phyloP scores from a whole-genome alignment of 2,888 invertebrate species.

The Drosophila testacea region DNA sequence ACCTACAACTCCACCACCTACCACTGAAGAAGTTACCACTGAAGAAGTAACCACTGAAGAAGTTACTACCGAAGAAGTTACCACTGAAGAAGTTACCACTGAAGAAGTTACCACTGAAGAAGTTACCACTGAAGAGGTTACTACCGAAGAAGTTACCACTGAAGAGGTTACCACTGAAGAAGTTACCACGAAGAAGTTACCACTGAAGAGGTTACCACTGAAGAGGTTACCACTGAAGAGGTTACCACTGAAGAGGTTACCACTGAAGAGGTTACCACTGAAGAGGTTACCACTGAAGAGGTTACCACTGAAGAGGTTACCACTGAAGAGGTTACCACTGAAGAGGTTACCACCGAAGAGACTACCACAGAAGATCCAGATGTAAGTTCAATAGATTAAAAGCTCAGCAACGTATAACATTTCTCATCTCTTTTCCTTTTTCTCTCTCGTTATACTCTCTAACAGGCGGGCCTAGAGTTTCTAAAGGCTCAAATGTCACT shows the following conservation, averaged over 20 bases:
- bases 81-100: not conserved
- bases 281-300: not conserved
- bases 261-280: not conserved
- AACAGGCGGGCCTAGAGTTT: too few species aligned
- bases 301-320: not conserved
- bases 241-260: not conserved
- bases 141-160: not conserved
- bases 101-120: too few species aligned
- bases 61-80: not conserved
- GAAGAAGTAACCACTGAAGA: not conserved
- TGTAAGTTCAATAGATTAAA: not conserved
- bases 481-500: too few species aligned
- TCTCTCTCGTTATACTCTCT: not conserved
- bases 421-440: not conserved
- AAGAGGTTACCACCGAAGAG: not conserved
- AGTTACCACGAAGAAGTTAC: not conserved
- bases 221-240: too few species aligned
- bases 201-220: not conserved
- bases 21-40: not conserved
- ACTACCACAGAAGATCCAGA: not conserved
- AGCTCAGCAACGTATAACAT: not conserved
- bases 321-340: not conserved
- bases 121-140: not conserved
- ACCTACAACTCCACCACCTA: not conserved
- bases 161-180: not conserved